phyloP scores from a whole-genome alignment of 2,888 invertebrate species.

The Notodonta dromedarius region DNA sequence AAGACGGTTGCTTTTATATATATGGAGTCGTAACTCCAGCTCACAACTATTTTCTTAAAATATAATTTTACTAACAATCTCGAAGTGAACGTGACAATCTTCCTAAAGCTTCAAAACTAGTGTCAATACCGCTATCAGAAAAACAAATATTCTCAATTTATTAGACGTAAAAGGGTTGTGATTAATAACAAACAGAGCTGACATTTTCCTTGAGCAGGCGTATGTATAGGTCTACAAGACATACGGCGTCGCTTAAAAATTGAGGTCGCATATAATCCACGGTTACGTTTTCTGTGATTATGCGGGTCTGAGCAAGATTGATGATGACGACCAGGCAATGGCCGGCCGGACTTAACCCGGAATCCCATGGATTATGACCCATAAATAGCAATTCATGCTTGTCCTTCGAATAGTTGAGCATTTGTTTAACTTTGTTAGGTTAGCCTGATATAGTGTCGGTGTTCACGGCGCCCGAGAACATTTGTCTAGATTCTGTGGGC shows the following conservation, averaged over 20 bases:
- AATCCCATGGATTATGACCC: constrained; percentile 69
- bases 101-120: not conserved
- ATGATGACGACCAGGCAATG: constrained; percentile 59
- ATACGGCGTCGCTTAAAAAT: constrained; percentile 67
- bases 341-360: constrained; percentile 57
- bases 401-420: constrained; percentile 39
- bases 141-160: constrained; percentile 38
- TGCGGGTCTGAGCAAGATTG: constrained; percentile 80
- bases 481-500: not conserved
- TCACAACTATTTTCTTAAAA: too few relatives aligned
- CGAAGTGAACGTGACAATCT: not conserved
- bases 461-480: not conserved
- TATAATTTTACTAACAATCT: not conserved
- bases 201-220: constrained; percentile 18
- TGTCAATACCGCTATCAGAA: constrained; percentile 9
- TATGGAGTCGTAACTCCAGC: too few relatives aligned
- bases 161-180: constrained; percentile 33
- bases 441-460: not conserved
- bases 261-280: constrained; percentile 69
- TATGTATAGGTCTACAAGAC: constrained; percentile 32
- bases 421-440: constrained; percentile 20
- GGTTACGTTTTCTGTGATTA: constrained; percentile 76
- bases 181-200: constrained; percentile 27
- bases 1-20: too few relatives aligned
- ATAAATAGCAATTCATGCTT: constrained; percentile 69